Percentiles rank a stretch among this genome's conserved stretches.
Conservation (phyloP, 2,113 vertebrate species). For the Daubentonia madagascariensis region DNA sequence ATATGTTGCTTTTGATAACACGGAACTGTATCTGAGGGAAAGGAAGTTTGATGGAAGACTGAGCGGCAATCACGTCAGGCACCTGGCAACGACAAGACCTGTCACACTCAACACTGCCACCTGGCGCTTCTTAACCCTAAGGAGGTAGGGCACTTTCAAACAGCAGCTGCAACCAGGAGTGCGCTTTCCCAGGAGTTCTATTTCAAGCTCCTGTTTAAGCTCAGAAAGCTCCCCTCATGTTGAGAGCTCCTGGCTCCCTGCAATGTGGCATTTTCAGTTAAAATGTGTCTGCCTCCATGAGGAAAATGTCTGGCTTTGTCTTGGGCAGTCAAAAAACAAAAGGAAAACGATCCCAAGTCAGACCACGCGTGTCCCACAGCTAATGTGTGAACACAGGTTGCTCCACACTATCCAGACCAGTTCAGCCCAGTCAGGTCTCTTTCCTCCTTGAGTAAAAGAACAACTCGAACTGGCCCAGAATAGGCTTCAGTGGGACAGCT, state of each 20-base stretch:
- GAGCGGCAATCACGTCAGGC: background rate
- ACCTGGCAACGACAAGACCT: background rate
- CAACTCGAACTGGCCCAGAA: too few species aligned
- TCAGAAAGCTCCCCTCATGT: background rate
- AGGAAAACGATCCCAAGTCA: background rate
- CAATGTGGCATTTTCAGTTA: background rate
- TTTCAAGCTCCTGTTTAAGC: background rate
- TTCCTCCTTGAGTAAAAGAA: background rate
- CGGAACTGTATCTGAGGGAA: background rate
- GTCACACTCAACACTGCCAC: too few species aligned
- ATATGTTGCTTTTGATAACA: background rate
- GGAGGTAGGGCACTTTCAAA: background rate
- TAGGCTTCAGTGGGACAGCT: fast-evolving
- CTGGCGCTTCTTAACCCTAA: background rate
- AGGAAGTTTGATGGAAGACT: background rate
- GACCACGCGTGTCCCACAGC: background rate
- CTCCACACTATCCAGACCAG: fast-evolving
- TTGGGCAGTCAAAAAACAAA: background rate
- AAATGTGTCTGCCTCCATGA: background rate
- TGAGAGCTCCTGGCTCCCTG: background rate
- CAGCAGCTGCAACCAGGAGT: background rate
- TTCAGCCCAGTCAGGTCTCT: background rate
- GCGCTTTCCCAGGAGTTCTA: background rate
- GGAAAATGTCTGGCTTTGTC: background rate
- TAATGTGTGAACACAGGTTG: background rate